Evolutionary conservation across 2,888 invertebrate species (phyloP), one percentile per base, ranked within the genome.

Genomic region (Eulithis testata): DNA sequence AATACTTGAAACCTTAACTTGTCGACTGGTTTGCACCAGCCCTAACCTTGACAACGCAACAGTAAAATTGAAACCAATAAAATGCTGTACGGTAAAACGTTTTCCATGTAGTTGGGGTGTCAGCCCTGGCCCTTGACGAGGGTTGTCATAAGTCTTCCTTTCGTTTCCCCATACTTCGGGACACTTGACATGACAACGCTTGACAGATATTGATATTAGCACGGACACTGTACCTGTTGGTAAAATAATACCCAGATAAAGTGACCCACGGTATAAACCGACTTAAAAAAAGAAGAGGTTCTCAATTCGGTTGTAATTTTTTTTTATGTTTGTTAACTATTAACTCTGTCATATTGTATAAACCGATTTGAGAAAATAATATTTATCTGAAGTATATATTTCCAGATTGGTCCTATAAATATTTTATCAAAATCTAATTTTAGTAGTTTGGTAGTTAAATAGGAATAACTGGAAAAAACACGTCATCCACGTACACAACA

Each of bases 61-160:
- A 82, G 82, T 89, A 87, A 90, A 90, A 91, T 91, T 86, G 91
- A 91, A 91, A 90, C 90, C 91, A 91, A 90, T 89, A 88, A 91
- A 92, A 91, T 89, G 88, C 87, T 85, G 75, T 80, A 71, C 77
- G 77, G 84, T 90, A 85, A 91, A 91, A 91, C 89, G 89, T 85
- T 90, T 90, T 87, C 85, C 85, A 80, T 89, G 89, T 89, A 82
- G 74, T 72, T 73, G 76, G 73, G 73, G 81, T 77, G 82, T 82
- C 87, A 85, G 84, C 83, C 12, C 44, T 58, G 63, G 75, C 71
- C 49, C 71, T 59, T 90, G 91, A 91, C 88, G 84, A 88, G 90
- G 91, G 91, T 91, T 87, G 89, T 92, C 92, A 92, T 92, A 91
- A 90, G 91, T 88, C 91, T 91, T 91, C 90, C 82, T 82, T 40